phyloP scores from a whole-genome alignment of 1,140 invertebrate genomes.

The Drosophila sturtevanti region DNA sequence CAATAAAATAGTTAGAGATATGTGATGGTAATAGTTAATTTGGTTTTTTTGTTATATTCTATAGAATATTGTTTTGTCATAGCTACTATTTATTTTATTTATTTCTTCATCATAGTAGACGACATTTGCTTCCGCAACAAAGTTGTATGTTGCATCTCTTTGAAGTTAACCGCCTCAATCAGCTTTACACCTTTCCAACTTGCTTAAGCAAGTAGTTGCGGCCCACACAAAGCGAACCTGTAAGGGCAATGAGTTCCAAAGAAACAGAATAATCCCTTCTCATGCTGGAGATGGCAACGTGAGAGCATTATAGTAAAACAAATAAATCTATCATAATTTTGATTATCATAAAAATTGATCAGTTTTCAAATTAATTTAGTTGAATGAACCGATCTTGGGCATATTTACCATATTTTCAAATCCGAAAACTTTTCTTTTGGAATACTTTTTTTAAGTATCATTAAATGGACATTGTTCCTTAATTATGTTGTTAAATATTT shows the following conservation, averaged over 20 bases:
- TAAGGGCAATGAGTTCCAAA: slow-evolving; percentile 41
- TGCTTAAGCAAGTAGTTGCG: slow-evolving; percentile 28
- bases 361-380: too few relatives aligned
- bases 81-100: slow-evolving; percentile 5
- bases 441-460: too few relatives aligned
- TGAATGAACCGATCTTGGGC: too few relatives aligned
- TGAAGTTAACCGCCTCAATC: slow-evolving; percentile 73
- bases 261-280: slow-evolving; percentile 48
- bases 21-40: slow-evolving; percentile 3
- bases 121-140: slow-evolving; percentile 54
- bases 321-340: not conserved
- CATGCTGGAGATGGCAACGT: slow-evolving; percentile 20
- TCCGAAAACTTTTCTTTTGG: too few relatives aligned
- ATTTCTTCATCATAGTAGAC: slow-evolving; percentile 6
- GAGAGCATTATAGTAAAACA: not conserved
- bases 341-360: too few relatives aligned
- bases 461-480: too few relatives aligned
- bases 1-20: slow-evolving; percentile 49
- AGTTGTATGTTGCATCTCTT: slow-evolving; percentile 44
- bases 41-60: slow-evolving; percentile 16
- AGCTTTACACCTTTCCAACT: slow-evolving; percentile 58
- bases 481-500: too few relatives aligned
- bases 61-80: not conserved
- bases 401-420: too few relatives aligned
- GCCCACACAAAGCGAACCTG: slow-evolving; percentile 49